These are phyloP conservation scores for Auanema sp. DNA, from an alignment of 2,888 invertebrate genomes.

Conservation along the genomic window DNA sequence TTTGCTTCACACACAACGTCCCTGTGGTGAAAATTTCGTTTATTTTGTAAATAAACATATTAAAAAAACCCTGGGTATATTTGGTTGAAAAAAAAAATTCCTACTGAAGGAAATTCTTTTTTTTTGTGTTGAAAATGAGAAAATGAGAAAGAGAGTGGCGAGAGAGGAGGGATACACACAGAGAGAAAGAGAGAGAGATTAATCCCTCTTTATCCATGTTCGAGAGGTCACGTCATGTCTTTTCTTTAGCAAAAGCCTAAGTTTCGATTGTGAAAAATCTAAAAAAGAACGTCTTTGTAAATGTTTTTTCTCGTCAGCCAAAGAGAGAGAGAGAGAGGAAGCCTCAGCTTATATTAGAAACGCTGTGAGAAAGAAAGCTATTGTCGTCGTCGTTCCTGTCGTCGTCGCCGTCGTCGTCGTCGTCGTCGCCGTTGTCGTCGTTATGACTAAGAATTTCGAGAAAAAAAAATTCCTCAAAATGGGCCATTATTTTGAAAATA, in stretches of 20 bases:
- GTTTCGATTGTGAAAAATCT: neutral
- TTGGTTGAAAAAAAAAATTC: no score
- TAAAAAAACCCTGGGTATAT: no score
- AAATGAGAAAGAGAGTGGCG: no score
- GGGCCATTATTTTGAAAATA: no score
- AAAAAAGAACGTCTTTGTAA: slow-evolving; percentile 1
- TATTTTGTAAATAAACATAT: slow-evolving; percentile 22
- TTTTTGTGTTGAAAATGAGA: slow-evolving; percentile 6
- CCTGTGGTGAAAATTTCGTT: slow-evolving; percentile 14
- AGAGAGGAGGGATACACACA: neutral
- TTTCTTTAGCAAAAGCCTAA: neutral
- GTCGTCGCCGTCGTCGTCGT: neutral
- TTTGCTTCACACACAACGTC: slow-evolving; percentile 1
- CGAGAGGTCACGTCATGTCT: neutral
- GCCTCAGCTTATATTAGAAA: no score
- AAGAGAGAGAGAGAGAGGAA: neutral
- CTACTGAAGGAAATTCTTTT: neutral
- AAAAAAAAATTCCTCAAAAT: no score
- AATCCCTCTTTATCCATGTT: neutral
- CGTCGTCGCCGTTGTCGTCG: neutral
- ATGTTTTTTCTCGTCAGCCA: neutral
- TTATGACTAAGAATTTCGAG: neutral
- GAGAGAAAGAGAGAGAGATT: no score
- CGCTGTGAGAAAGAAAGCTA: neutral
- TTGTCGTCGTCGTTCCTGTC: no score